Base-by-base conservation (phyloP, 2,888 invertebrate genomes). In the Hypomecis atomaria region DNA sequence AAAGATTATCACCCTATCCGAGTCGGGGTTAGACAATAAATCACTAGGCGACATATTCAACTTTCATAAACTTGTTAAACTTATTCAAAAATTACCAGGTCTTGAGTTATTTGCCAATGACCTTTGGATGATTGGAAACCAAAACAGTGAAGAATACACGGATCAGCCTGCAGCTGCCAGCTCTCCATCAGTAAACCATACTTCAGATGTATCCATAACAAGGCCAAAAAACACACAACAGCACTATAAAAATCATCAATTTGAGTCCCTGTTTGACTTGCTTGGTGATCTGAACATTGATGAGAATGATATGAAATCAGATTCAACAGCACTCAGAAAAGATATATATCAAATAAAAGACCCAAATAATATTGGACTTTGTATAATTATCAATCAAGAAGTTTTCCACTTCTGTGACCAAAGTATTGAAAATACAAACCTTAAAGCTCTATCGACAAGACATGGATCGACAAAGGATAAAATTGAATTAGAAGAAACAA, bases 341-440 rank as follows among this genome's bases (percentile, higher is more conserved):
- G 82, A 85, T 67, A 71, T 75, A 34, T 92, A 90, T 76, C 65
- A 73, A 60, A 90, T 92, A 37, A 86, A 84, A 67, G 84, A 88
- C 66, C 72, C 76, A n/a, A 75, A 83, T 9, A 82, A 83, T 66
- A 67, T 90, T 65, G 92, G 92, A 42, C 71, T 91, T 6, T 92
- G 92, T 71, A 82, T 87, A 42, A 88, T 92, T 54, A 87, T 92
- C 64, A 92, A 92, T 73, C 88, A 90, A 73, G 90, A 90, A 75
- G 79, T 83, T 37, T 92, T 92, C 74, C 77, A 89, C 69, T 85
- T 88, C 47, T 87, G 90, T 11, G 87, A 78, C 59, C 67, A 80
- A 50, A 91, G 87, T 61, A 84, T 90, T 56, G 78, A 85, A 64
- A 71, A 73, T 49, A 65, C 70, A 33, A 71, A 67, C 6, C 70